Base-by-base conservation (phyloP, 2,888 invertebrate species). In the Lepeophtheirus nordmannii region DNA sequence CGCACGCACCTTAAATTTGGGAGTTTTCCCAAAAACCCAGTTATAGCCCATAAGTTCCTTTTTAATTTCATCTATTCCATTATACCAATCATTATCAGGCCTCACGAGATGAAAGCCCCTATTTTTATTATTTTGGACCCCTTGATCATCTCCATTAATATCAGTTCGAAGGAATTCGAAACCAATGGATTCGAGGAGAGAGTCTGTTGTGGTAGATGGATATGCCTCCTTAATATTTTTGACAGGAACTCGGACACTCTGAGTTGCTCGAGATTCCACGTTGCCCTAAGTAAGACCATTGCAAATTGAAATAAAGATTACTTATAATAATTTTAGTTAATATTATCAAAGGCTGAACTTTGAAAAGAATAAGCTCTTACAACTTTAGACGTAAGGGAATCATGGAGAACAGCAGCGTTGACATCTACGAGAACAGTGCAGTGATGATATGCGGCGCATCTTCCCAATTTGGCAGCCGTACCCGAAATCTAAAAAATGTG, bases 381-480 rank as follows among this genome's bases (percentile, higher is more conserved):
- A 80, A 86, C 83, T 74, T 83, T 82, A 75, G 83, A 86, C 68
- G 83, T 82, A 68, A 90, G 81, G 67, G 86, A 82, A 71, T 82
- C 80, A 71, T 58, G 57, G 12, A 68, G 62, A 59, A 57, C 46
- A 53, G 37, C 30, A 30, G 39, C 39, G 37, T 68, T 57, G 62
- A 62, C 66, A 53, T 88, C 83, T 69, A 94, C 87, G 74, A 96
- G 80, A 70, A 98, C 81, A 5, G 97, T 97, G 77, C 93, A 93
- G 76, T 97, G 97, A 75, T 98, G 97, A 79, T 97, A 98, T n/a
- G 90, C 87, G 73, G 86, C 85, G 11, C 85, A 82, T 70, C 85
- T 82, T 68, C 90, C 90, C 68, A 96, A 79, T 78, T 92, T 92
- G 1, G 94, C 87, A 62, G 97, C 94, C 62, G 93, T 93, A 71